Base-by-base conservation (phyloP, 2,113 vertebrate species). In the Cairina moschata region DNA sequence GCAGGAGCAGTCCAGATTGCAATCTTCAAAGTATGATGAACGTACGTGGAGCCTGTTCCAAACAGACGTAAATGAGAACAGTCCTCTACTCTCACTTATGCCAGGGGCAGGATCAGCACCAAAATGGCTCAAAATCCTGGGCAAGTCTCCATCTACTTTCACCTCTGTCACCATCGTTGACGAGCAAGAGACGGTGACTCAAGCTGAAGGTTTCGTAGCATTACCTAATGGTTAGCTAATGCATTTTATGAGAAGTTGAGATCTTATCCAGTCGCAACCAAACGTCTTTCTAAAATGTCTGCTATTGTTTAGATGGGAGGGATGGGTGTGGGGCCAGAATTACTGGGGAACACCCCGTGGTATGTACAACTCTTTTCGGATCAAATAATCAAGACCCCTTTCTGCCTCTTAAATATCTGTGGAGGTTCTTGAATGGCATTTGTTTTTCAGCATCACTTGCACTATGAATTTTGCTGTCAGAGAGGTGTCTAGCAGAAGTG, bases 21-120 rank as follows among this genome's bases (percentile, higher is more conserved):
- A 40, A 78, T 66, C 83, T 92, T 93, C 76, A 82, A 75, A 50
- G 42, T 5, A n/a, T 2, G 25, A 36, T 8, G 52, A 68, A 86
- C 0, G 0, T 46, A 80, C 55, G 44, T n/a, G 68, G 46, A 90
- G 52, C 59, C 12, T 2, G 3, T 38, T 90, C 32, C 54, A 79
- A 40, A 67, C 9, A 82, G 74, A 72, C 9, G 3, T 13, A 40
- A 86, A 14, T 8, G 29, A 84, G 62, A 89, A 85, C 16, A 92
- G 17, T 25, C 29, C 10, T 72, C 60, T 23, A n/a, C 26, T 78
- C 65, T 84, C 40, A n/a, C 23, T 81, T 82, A 73, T 17, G 26
- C 44, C 28, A 84, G 52, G 8, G 46, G 17, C 29, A 81, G 60
- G 42, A 76, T 68, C 80, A 82, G 60, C 73, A 90, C 20, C 68